A percentile compares a stretch with the other conserved stretches of the same genome.
Conservation (phyloP, 1,140 invertebrate genomes). For the Melipona quadrifasciata region DNA sequence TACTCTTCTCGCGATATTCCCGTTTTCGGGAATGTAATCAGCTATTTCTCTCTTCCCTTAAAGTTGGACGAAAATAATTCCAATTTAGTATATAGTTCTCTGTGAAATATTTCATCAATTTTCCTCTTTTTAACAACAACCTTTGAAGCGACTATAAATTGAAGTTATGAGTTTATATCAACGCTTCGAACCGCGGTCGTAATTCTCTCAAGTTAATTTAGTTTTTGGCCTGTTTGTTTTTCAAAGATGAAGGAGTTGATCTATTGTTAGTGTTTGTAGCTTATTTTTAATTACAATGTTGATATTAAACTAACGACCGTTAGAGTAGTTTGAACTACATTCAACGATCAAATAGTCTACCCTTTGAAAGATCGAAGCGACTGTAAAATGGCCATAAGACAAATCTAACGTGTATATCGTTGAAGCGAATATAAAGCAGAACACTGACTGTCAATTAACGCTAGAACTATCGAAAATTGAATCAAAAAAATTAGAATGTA, state of each 20-base stretch:
- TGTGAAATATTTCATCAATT: no score
- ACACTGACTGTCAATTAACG: no score
- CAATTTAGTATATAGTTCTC: no score
- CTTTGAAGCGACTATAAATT: no score
- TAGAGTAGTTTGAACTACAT: not conserved
- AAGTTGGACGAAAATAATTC: no score
- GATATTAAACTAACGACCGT: not conserved
- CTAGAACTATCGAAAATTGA: no score
- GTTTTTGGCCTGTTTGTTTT: not conserved
- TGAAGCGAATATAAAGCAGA: not conserved
- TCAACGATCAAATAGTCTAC: not conserved
- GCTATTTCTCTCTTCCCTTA: no score
- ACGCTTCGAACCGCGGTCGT: no score
- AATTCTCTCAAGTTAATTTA: no score
- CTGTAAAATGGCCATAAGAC: not conserved
- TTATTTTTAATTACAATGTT: not conserved
- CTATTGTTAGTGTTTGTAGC: not conserved
- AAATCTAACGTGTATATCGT: not conserved
- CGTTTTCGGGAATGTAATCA: not conserved
- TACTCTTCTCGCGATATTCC: not conserved
- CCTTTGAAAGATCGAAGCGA: not conserved
- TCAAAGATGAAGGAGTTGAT: not conserved
- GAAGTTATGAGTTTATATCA: no score
- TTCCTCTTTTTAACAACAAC: no score
- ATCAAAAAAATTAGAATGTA: no score